Percentiles rank a stretch among this genome's conserved stretches.
These are phyloP conservation scores for Lineus longissimus DNA, from an alignment of 1,140 invertebrate species.

Conservation along the genomic window DNA sequence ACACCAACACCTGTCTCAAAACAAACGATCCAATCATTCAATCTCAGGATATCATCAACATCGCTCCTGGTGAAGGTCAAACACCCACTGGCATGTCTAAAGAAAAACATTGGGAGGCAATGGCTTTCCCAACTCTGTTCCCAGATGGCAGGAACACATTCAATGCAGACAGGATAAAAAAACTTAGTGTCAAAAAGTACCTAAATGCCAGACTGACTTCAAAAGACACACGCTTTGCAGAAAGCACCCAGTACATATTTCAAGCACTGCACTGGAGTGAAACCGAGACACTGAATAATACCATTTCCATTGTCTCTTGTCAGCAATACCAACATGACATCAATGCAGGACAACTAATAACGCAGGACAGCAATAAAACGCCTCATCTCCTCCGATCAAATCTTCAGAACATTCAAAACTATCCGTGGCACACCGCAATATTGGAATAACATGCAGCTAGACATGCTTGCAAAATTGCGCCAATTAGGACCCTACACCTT, in stretches of 20 bases:
- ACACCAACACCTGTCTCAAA: neutral
- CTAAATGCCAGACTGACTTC: neutral
- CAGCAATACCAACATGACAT: neutral
- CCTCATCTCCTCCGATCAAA: neutral
- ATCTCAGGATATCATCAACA: slow-evolving; percentile 10
- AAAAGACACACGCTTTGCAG: neutral
- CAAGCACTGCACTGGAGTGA: neutral
- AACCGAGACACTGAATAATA: neutral
- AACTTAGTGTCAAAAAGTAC: neutral
- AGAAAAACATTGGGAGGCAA: neutral
- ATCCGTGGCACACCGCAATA: neutral
- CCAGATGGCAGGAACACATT: neutral
- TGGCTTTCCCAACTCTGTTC: neutral
- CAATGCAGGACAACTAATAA: neutral
- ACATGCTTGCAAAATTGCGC: neutral
- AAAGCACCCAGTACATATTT: neutral
- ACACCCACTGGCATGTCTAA: neutral
- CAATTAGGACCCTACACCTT: slow-evolving; percentile 1
- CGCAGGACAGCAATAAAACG: neutral
- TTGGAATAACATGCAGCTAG: no score
- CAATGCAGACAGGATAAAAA: neutral
- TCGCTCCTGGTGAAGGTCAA: slow-evolving; percentile 10
- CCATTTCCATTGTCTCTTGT: neutral
- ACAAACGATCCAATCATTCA: neutral
- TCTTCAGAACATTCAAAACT: neutral